These are phyloP conservation scores for Psix sp. DNA, from an alignment of 1,140 invertebrate genomes.

Conservation along the genomic window DNA sequence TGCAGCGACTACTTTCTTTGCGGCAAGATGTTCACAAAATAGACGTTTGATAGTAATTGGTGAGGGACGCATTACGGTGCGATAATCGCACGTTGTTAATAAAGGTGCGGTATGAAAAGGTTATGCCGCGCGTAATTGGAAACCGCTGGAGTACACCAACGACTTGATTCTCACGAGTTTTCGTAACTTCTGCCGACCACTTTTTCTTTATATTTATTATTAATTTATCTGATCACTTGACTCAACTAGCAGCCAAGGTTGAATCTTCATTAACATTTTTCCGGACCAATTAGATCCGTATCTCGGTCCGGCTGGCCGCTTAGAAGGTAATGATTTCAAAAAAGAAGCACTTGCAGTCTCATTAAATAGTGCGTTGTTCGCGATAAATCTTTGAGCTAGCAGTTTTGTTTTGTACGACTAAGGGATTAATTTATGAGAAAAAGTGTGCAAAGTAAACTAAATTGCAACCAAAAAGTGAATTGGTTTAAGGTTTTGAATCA, in stretches of 20 bases:
- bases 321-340: too few species aligned
- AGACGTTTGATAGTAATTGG: slow-evolving; percentile 18
- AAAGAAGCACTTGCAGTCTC: too few species aligned
- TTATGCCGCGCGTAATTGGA: slow-evolving; percentile 36
- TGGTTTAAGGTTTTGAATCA: too few species aligned
- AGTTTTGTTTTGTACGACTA: too few species aligned
- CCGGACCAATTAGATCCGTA: slow-evolving; percentile 15
- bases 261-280: slow-evolving; percentile 30
- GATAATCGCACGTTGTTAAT: slow-evolving; percentile 42
- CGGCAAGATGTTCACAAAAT: slow-evolving; percentile 13
- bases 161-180: slow-evolving; percentile 46
- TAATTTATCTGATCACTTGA: slow-evolving; percentile 26
- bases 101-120: slow-evolving; percentile 39
- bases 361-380: too few species aligned
- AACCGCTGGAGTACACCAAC: slow-evolving; percentile 31
- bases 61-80: slow-evolving; percentile 21
- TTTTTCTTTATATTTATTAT: slow-evolving; percentile 23
- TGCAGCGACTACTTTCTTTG: slow-evolving; percentile 1
- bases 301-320: too few species aligned
- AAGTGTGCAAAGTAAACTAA: too few species aligned
- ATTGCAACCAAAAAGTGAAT: too few species aligned
- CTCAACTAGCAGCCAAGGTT: slow-evolving; percentile 1
- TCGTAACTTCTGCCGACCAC: slow-evolving; percentile 25
- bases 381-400: too few species aligned
- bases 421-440: too few species aligned